Percentiles rank a stretch among this genome's conserved stretches.
phyloP scores from a whole-genome alignment of 2,113 vertebrate genomes.

The Pedionomus torquatus region DNA sequence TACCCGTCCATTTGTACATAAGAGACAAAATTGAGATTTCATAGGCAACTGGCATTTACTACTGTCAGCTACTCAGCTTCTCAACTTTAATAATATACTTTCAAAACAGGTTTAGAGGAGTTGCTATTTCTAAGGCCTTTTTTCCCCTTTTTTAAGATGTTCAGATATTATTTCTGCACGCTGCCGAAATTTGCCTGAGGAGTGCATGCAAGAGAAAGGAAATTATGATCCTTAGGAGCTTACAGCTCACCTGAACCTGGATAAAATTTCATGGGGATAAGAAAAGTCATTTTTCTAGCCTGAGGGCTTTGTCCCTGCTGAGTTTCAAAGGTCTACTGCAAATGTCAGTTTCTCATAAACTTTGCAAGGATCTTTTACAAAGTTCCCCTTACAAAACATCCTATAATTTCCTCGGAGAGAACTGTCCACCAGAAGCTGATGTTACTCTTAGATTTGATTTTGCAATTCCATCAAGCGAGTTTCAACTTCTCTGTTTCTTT shows the following conservation, averaged over 20 bases:
- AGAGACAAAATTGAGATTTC: background rate
- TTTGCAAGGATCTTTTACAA: background rate
- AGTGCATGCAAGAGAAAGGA: background rate
- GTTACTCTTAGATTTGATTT: background rate
- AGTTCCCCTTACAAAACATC: background rate
- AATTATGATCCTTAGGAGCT: background rate
- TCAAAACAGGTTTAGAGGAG: background rate
- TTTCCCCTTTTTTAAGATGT: background rate
- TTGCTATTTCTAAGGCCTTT: background rate
- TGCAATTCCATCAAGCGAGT: background rate
- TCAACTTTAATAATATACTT: background rate
- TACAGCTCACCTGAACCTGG: background rate
- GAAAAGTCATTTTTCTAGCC: slow-evolving; percentile 10
- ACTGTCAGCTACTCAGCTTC: background rate
- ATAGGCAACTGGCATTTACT: background rate
- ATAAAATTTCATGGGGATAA: background rate
- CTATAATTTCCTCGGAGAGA: background rate
- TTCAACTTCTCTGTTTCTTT: background rate
- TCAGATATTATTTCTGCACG: background rate
- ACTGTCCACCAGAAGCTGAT: background rate
- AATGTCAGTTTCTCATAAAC: background rate
- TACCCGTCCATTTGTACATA: background rate
- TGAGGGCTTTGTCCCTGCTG: background rate
- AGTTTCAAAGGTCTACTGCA: slow-evolving; percentile 28
- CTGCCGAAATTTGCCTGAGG: background rate